Conservation (phyloP, 1,140 invertebrate species). For the Papilio aristodemus region DNA sequence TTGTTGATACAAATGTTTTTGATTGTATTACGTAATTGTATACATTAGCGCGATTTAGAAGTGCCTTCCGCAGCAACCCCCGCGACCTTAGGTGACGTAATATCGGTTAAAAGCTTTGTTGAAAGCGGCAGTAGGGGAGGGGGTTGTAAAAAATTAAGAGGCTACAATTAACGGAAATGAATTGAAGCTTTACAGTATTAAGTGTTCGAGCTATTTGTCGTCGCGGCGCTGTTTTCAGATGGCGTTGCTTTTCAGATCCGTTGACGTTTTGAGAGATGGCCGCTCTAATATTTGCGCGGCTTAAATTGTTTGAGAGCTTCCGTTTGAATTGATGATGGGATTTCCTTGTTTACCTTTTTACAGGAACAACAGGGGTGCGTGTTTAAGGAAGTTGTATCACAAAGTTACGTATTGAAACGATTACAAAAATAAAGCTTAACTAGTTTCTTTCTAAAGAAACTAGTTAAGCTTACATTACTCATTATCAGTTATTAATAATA, state of each 20-base stretch:
- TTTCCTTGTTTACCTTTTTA: conserved; percentile 45
- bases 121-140: conserved; percentile 6
- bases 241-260: conserved; percentile 38
- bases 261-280: conserved; percentile 52
- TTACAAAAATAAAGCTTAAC: not conserved
- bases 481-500: too few species aligned
- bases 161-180: conserved; percentile 52
- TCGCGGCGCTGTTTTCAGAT: conserved; percentile 35
- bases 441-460: too few species aligned
- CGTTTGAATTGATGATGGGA: conserved; percentile 46
- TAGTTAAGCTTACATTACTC: too few species aligned
- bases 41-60: conserved; percentile 14
- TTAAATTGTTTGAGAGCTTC: conserved; percentile 49
- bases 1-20: not conserved
- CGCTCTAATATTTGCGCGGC: conserved; percentile 51
- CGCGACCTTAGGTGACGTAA: conserved; percentile 15
- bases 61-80: not conserved
- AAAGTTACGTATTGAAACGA: not conserved
- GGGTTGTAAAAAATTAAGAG: conserved; percentile 38
- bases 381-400: conserved; percentile 11
- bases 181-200: conserved; percentile 52
- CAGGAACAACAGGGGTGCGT: conserved; percentile 27
- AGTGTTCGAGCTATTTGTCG: conserved; percentile 47
- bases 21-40: not conserved
- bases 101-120: conserved; percentile 25